Base-by-base conservation (phyloP, 2,797 vertebrate species). In the Lepidocolaptes lacrymiger region DNA sequence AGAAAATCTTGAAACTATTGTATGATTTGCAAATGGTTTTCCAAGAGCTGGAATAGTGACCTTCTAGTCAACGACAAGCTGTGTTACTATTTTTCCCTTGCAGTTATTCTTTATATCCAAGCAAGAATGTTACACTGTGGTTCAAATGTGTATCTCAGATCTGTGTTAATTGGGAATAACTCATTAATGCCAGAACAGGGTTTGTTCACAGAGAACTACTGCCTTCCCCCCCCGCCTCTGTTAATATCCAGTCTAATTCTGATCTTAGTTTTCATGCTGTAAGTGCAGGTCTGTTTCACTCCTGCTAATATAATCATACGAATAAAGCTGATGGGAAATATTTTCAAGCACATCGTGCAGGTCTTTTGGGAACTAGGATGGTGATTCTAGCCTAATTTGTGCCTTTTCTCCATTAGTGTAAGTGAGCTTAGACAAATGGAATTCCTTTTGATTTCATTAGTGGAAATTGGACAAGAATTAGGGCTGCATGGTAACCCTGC, bases 1-100 rank as follows among this genome's bases (percentile, higher is more conserved):
- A 58, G 56, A 84, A 54, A 54, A 76, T 64, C 44, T 48, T 91
- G 13, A 59, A 73, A 55, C 59, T 75, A 15, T 5, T 91, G 49
- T 88, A 69, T 63, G 64, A 73, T 49, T 91, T 86, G 41, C 43
- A 71, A 43, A 21, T 49, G 39, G 6, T 59, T 96, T 95, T 76
- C 58, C 1, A 3, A 75, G 78, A 83, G 41, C 61, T 80, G 64
- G 24, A 89, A 28, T 2, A 3, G 12, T 64, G 54, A 68, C 51
- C 58, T 93, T 23, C 21, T 58, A 48, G 66, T 75, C 58, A 52
- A 28, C 1, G 9, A 77, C 54, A 78, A 83, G 27, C 43, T 32
- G 6, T 30, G 27, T 56, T 77, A 20, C 22, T 77, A 0, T 37
- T 64, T 84, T 63, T 8, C 44, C 12, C 27, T 49, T 41, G 9